Conservation (phyloP, 2,797 vertebrate species). For the Eidolon dupreanum region DNA sequence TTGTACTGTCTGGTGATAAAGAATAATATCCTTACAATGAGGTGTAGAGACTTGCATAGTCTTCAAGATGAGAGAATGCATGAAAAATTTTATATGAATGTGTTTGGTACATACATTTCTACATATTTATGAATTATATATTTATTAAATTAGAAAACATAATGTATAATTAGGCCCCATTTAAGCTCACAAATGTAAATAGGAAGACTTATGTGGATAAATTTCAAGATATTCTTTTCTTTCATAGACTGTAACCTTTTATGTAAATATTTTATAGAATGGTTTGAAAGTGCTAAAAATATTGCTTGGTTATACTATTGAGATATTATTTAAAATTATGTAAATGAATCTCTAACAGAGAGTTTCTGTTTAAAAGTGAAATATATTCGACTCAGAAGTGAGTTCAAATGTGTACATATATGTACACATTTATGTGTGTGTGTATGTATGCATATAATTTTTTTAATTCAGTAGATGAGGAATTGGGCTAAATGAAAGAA, state of each 20-base stretch:
- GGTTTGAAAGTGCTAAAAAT: background rate
- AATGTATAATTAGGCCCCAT: background rate
- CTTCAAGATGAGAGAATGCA: background rate
- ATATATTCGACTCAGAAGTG: background rate
- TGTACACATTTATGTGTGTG: too few species aligned
- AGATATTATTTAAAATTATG: background rate
- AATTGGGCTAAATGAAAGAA: background rate
- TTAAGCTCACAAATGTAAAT: background rate
- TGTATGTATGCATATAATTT: background rate
- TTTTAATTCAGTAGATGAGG: background rate
- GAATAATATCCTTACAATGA: background rate
- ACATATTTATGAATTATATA: background rate
- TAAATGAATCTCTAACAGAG: background rate
- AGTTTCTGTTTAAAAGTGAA: background rate
- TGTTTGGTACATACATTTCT: background rate
- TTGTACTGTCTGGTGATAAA: slow-evolving; percentile 56
- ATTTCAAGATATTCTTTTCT: background rate
- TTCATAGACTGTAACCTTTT: background rate
- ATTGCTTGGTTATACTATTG: background rate
- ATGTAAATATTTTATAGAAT: background rate
- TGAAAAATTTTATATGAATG: background rate
- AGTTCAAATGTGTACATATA: too few species aligned
- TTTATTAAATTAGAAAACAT: background rate
- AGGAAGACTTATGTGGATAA: background rate
- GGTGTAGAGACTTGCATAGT: background rate